Evolutionary conservation across 2,797 vertebrate genomes (phyloP).

Genomic region (Sparidentex hasta): DNA sequence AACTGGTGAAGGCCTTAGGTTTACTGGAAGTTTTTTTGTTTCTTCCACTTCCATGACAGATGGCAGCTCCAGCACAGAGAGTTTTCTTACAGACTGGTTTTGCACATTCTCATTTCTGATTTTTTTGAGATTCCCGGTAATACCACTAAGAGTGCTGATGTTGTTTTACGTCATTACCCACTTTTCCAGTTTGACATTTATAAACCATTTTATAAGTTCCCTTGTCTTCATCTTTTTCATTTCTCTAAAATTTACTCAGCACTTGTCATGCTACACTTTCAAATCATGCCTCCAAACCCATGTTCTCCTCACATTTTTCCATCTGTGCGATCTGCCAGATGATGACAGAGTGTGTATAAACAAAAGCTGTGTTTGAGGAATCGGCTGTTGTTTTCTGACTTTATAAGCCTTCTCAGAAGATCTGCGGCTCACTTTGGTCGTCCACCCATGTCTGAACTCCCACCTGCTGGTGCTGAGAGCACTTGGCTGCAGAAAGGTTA

Average conservation of each 20-base stretch:
- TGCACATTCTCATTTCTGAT: neutral
- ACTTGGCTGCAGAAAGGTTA: conserved; percentile 51
- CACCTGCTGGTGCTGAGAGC: conserved; percentile 34
- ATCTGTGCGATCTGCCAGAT: neutral
- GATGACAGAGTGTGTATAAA: too few relatives aligned
- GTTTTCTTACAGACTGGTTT: neutral
- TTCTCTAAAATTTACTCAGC: neutral
- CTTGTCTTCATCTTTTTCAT: neutral
- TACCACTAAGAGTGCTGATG: neutral
- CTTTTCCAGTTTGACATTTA: neutral
- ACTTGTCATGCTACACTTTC: neutral
- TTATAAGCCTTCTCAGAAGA: conserved; percentile 16
- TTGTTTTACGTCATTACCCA: neutral
- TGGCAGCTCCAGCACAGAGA: too few relatives aligned
- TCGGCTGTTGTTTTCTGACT: neutral
- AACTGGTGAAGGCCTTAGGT: too few relatives aligned
- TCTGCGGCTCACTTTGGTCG: conserved; percentile 27
- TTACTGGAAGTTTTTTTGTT: too few relatives aligned
- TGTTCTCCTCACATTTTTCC: neutral
- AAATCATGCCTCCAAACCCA: neutral
- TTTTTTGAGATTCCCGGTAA: neutral
- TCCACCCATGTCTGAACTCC: conserved; percentile 32
- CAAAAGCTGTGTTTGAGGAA: neutral
- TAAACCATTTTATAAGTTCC: neutral
- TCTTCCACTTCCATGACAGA: too few relatives aligned